Base-by-base conservation (phyloP, 2,797 vertebrate genomes). In the Naso thynnoides region DNA sequence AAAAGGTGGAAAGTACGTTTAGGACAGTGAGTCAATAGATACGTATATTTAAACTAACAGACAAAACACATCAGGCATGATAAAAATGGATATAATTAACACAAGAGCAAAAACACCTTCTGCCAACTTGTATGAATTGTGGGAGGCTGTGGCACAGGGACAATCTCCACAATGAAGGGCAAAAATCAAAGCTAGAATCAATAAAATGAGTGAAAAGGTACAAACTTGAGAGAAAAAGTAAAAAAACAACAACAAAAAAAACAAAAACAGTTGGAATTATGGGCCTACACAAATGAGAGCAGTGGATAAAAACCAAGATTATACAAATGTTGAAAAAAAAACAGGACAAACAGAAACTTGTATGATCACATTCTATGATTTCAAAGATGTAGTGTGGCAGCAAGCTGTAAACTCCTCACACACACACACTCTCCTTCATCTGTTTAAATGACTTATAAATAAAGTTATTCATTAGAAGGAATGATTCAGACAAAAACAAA, bases 101-200 rank as follows among this genome's bases (percentile, higher is more conserved):
- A 39, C 54, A 73, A 68, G 68, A 81, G 73, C 73, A 74, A 70
- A 18, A 63, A 73, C 59, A 76, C 19, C 47, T 68, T 44, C 21
- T 47, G 21, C 57, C 21, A 57, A 24, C 48, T 19, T 68, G 42
- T 18, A 29, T 2, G 23, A 56, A 64, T 9, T 59, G 15, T 49
- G 47, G 14, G 38, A 65, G 64, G 42, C n/a, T 68, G 29, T 48
- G 4, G 10, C 19, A 26, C n/a, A 9, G 9, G 15, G 61, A 50
- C 50, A 45, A n/a, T 50, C 3, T 48, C 38, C 18, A 70, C 31
- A 64, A n/a, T 33, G 19, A 36, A 50, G 45, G 13, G 15, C 16
- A 52, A 31, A 61, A 36, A 50, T 26, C 11, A 23, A 2, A 57
- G 16, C 15, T 31, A 38, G 19, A 65, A 63, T 68, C 2, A 11